phyloP scores from a whole-genome alignment of 92 coral and sea anemone species.

The Virgularia gustaviana region DNA sequence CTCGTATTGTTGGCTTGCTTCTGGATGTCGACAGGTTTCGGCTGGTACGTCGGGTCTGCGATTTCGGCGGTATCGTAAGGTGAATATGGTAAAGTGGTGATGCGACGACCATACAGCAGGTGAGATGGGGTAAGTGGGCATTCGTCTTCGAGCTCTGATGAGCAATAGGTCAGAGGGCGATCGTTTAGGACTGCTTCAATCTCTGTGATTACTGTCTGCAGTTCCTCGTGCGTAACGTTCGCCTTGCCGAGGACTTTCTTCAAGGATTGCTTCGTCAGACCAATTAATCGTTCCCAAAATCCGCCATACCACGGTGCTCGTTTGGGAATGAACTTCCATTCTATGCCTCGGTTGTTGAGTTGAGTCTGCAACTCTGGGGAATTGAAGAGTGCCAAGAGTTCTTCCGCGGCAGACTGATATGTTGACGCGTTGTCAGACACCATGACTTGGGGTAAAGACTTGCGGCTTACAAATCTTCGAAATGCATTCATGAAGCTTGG shows the following conservation, averaged over 20 bases:
- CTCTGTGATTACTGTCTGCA: constrained; percentile 40
- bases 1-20: neutral
- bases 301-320: constrained; percentile 47
- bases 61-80: neutral
- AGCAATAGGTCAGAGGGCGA: constrained; percentile 28
- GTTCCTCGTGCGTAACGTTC: constrained; percentile 32
- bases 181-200: constrained; percentile 36
- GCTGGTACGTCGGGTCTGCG: neutral
- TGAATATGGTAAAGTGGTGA: constrained; percentile 13
- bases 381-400: constrained; percentile 9
- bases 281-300: constrained; percentile 45
- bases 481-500: constrained; percentile 4
- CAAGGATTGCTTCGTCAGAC: constrained; percentile 20
- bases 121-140: constrained; percentile 42
- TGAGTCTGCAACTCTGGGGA: constrained; percentile 14
- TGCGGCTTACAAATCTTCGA: constrained; percentile 5
- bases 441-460: constrained; percentile 17
- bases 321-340: constrained; percentile 46
- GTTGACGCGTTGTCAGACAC: constrained; percentile 9
- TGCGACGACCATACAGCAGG: constrained; percentile 12
- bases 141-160: constrained; percentile 22
- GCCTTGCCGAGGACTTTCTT: constrained; percentile 46
- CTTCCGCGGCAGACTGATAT: constrained; percentile 14
- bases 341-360: constrained; percentile 19
- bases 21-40: neutral